phyloP scores from a whole-genome alignment of 2,888 invertebrate species.

The Nemotelus pantherinus region DNA sequence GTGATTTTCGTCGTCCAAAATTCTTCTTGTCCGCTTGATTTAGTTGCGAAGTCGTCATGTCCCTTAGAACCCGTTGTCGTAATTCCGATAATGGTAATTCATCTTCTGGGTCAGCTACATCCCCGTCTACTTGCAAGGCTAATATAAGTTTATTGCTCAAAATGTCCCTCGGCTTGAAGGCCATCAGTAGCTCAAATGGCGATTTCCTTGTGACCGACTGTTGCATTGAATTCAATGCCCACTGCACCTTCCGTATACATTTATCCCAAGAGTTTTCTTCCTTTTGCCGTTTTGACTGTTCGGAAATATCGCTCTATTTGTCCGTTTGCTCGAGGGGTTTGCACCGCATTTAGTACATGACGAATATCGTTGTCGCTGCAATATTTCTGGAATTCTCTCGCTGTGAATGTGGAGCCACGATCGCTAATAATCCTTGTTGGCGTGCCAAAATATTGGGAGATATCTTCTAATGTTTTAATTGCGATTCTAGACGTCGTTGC shows the following conservation, averaged over 20 bases:
- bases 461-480: not conserved
- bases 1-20: too few species aligned
- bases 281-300: constrained; percentile 42
- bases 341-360: constrained; percentile 3
- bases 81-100: too few species aligned
- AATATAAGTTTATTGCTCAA: too few species aligned
- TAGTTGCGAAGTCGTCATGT: too few species aligned
- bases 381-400: not conserved
- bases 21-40: too few species aligned
- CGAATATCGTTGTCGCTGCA: not conserved
- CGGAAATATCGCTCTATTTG: constrained; percentile 51
- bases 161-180: not conserved
- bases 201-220: not conserved
- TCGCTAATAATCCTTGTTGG: not conserved
- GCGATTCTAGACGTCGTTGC: too few species aligned
- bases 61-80: too few species aligned
- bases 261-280: constrained; percentile 4
- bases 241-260: not conserved
- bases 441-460: constrained; percentile 6
- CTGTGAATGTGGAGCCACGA: not conserved
- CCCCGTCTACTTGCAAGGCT: too few species aligned
- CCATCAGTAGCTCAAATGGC: not conserved
- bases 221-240: constrained; percentile 6
- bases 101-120: too few species aligned
- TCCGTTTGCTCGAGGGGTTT: constrained; percentile 46